These are phyloP conservation scores for Anolis carolinensis DNA, from an alignment of 2,113 vertebrate genomes.

Conservation along the genomic window DNA sequence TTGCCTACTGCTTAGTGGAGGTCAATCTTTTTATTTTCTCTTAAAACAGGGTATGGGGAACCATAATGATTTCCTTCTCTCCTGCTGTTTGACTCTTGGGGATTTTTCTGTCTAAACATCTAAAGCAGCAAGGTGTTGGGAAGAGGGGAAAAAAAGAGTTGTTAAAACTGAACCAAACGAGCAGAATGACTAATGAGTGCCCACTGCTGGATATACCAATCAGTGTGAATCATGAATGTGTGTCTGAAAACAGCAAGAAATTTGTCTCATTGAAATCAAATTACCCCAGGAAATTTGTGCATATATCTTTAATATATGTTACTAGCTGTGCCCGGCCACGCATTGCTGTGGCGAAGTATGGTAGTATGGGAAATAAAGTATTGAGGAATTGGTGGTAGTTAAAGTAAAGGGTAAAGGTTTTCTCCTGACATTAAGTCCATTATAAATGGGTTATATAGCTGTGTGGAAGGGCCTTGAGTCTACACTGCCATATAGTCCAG, in stretches of 20 bases:
- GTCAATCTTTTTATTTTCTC: background rate
- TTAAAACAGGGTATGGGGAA: background rate
- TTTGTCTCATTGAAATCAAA: background rate
- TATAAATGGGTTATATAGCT: too few species aligned
- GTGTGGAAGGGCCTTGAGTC: too few species aligned
- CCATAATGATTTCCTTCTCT: constrained; percentile 5
- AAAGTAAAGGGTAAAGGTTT: too few species aligned
- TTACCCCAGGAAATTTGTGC: background rate
- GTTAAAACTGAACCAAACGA: background rate
- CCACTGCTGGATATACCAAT: background rate
- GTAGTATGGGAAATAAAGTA: too few species aligned
- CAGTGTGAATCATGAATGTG: background rate
- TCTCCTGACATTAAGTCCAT: too few species aligned
- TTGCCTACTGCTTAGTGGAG: background rate
- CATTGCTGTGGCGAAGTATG: too few species aligned
- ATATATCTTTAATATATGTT: background rate
- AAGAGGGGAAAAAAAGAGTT: background rate
- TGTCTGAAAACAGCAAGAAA: background rate
- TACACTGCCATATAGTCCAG: too few species aligned
- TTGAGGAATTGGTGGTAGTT: too few species aligned
- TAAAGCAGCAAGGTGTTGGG: background rate
- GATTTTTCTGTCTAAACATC: rapidly evolving
- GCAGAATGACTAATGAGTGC: background rate
- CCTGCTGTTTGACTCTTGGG: background rate
- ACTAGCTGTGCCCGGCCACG: too few species aligned